Percentiles rank a stretch among this genome's conserved stretches.
phyloP scores from a whole-genome alignment of 2,888 invertebrate species.

The Chaetogeoica ovagalla region DNA sequence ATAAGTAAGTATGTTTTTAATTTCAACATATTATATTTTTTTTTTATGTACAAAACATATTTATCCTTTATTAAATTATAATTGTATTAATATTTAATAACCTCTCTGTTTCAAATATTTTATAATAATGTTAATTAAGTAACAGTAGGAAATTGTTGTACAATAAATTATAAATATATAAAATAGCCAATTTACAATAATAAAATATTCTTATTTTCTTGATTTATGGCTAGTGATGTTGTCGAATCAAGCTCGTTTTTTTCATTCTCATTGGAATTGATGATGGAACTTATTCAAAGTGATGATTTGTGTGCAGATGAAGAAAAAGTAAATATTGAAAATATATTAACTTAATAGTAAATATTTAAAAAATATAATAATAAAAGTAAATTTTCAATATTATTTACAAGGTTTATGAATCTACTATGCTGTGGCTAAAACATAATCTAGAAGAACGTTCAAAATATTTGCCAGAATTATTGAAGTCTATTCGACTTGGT shows the following conservation, averaged over 20 bases:
- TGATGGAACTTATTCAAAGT: constrained; percentile 8
- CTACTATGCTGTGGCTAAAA: background rate
- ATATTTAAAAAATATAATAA: background rate
- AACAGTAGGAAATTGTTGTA: no score
- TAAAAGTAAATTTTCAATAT: background rate
- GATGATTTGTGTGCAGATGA: background rate
- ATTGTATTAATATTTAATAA: background rate
- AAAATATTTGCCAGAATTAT: background rate
- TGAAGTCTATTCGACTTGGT: background rate
- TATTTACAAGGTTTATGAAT: constrained; percentile 5
- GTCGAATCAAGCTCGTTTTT: background rate
- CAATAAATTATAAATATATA: no score
- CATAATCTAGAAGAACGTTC: background rate
- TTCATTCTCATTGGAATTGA: background rate
- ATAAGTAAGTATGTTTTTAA: background rate
- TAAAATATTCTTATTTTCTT: background rate
- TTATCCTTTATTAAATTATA: background rate
- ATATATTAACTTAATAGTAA: background rate
- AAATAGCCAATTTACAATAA: no score
- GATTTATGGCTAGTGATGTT: background rate
- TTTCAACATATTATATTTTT: background rate
- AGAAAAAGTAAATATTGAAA: background rate
- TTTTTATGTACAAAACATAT: background rate
- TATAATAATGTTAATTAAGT: no score
- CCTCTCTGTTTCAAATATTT: no score